Percentiles rank a stretch among this genome's conserved stretches.
phyloP scores from a whole-genome alignment of 1,140 invertebrate species.

The Papilio polyxenes region DNA sequence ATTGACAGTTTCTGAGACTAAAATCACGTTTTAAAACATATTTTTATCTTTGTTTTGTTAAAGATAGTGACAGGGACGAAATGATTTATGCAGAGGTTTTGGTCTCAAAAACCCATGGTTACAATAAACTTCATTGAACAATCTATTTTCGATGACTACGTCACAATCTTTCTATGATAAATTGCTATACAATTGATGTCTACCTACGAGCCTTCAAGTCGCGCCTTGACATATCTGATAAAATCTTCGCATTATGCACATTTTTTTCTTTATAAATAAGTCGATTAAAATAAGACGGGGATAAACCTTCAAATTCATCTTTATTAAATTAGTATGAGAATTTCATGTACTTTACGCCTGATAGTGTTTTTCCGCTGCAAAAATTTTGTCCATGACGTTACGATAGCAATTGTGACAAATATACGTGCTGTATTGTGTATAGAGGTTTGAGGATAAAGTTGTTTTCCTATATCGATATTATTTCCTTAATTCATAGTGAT shows the following conservation, averaged over 20 bases:
- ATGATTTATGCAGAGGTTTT: too few species aligned
- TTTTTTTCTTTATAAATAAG: not conserved
- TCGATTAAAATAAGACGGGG: not conserved
- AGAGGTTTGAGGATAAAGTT: not conserved
- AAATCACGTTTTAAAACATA: too few species aligned
- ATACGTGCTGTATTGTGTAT: too few species aligned
- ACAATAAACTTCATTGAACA: not conserved
- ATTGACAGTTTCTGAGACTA: not conserved
- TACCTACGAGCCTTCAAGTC: not conserved
- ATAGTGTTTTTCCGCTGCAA: too few species aligned
- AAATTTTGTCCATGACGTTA: too few species aligned
- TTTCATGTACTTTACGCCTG: not conserved
- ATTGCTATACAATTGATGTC: slow-evolving; percentile 1
- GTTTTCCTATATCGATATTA: not conserved
- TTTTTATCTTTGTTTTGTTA: too few species aligned
- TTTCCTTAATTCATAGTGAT: not conserved
- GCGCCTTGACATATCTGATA: slow-evolving; percentile 18
- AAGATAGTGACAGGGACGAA: too few species aligned
- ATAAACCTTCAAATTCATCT: not conserved
- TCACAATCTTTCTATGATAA: slow-evolving; percentile 16
- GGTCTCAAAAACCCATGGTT: too few species aligned
- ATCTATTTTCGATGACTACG: not conserved
- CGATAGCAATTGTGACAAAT: too few species aligned
- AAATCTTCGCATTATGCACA: slow-evolving; percentile 13
- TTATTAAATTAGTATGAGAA: not conserved